These are phyloP conservation scores for Dicentrarchus labrax DNA, from an alignment of 2,113 vertebrate genomes.

Conservation along the genomic window DNA sequence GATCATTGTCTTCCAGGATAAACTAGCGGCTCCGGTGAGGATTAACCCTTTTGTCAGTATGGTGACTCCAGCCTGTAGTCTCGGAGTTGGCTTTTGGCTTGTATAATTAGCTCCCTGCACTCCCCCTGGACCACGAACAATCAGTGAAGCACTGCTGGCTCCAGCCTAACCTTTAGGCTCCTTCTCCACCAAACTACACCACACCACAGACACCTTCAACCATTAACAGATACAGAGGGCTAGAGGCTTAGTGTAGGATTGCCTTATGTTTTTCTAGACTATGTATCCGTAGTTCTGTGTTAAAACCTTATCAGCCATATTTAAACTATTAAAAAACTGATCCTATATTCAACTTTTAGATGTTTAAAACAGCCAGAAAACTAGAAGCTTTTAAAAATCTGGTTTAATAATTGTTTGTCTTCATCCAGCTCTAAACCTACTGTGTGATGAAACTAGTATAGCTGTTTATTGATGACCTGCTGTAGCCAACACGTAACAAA, in stretches of 20 bases:
- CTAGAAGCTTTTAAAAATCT: neutral
- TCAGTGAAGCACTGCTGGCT: slow-evolving; percentile 30
- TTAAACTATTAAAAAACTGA: neutral
- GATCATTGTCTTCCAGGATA: slow-evolving; percentile 64
- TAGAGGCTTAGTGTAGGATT: neutral
- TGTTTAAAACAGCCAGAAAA: too few species aligned
- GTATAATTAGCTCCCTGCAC: slow-evolving; percentile 58
- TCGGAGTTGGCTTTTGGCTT: slow-evolving; percentile 37
- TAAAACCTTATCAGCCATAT: neutral
- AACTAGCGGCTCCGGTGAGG: slow-evolving; percentile 50
- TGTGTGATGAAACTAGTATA: neutral
- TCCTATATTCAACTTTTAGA: too few species aligned
- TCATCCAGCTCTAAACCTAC: neutral
- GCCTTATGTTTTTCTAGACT: neutral
- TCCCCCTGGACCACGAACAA: slow-evolving; percentile 23
- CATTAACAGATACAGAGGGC: neutral
- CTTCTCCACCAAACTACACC: neutral
- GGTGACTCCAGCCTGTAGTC: slow-evolving; percentile 38
- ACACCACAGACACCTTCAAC: neutral
- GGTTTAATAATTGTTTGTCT: neutral
- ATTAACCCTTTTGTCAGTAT: slow-evolving; percentile 69
- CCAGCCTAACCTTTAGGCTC: slow-evolving; percentile 25
- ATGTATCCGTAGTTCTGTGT: neutral
- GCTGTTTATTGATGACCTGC: neutral
- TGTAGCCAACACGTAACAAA: slow-evolving; percentile 2